Evolutionary conservation across 2,888 invertebrate species (phyloP).

Genomic region (Lithophane semibrunnea): DNA sequence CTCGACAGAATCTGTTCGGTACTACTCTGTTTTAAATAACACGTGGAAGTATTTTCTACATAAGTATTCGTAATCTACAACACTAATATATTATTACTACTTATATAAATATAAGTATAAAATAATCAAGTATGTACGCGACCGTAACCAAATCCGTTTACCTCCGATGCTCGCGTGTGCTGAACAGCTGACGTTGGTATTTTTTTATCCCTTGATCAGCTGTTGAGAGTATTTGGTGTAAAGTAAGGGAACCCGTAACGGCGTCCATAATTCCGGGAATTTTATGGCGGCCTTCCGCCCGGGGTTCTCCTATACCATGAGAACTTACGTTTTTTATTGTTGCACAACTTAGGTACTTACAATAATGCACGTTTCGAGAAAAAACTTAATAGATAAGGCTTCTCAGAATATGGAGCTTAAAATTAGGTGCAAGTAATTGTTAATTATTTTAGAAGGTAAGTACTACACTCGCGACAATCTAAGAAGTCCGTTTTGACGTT

Average conservation of each 20-base stretch:
- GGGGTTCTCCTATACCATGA: constrained; percentile 35
- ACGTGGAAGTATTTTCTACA: constrained; percentile 3
- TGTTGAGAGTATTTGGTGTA: constrained; percentile 40
- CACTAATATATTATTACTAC: neutral
- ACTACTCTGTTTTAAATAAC: constrained; percentile 12
- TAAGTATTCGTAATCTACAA: neutral
- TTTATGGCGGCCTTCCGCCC: constrained; percentile 53
- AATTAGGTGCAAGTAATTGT: neutral
- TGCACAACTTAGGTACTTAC: constrained; percentile 8
- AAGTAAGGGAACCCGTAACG: constrained; percentile 47
- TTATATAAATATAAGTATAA: neutral
- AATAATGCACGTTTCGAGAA: constrained; percentile 3
- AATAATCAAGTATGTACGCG: constrained; percentile 3
- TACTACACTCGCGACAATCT: too few species aligned
- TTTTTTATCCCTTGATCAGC: constrained; percentile 52
- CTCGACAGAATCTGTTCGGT: constrained; percentile 29
- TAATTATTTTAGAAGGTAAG: neutral
- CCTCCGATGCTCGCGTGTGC: constrained; percentile 13
- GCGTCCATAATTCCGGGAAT: constrained; percentile 54
- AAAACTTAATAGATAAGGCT: neutral
- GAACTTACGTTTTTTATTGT: constrained; percentile 28
- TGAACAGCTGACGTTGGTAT: constrained; percentile 47
- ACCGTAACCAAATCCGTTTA: constrained; percentile 18
- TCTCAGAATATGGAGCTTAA: neutral
- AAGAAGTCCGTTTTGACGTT: too few species aligned